Base-by-base conservation (phyloP, 1,140 invertebrate genomes). In the Saccostrea glomerata region DNA sequence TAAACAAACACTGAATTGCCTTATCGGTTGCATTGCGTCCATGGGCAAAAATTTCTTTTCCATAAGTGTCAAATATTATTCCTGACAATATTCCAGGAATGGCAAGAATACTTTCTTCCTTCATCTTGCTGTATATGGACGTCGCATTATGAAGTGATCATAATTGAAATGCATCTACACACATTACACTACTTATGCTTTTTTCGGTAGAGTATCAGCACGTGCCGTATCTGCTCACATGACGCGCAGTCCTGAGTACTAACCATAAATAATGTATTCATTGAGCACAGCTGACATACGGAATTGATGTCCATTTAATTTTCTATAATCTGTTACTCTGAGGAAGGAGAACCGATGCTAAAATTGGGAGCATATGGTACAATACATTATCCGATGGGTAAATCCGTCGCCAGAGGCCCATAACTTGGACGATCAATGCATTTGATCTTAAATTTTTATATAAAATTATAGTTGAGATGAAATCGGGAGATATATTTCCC, bases 81-180 rank as follows among this genome's bases (percentile, higher is more conserved):
- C 25, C 70, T 15, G 70, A 77, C 25, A 77, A 77, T 77, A 77
- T 77, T 77, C 70, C 70, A 30, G 70, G 70, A 30, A 77, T 77
- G 30, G 70, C 9, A 7, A 77, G 2, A 25, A 77, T 77, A 30
- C 25, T 77, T 77, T 25, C 30, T 11, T 25, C 66, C 66, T 73
- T 25, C 70, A 77, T 73, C 1, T 17, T 63, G 17, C 6, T 63
- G 58, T 63, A 13, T 20, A 60, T 47, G 2, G 9, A 47, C 47
- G 47, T 7, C 9, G 58, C 20, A 60, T 60, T 60, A n/a, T n/a
- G 7, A 60, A 20, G 58, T 4, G 20, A 60, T 17, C 13, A 60
- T 60, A 60, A 17, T 60, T 60, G 12, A 60, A 60, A 60, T 60
- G 58, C 13, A 17, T 60, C 47, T 47, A 47, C 58, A 20, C 58